Conservation (phyloP, 2,113 vertebrate genomes). For the Hepsetus odoe region DNA sequence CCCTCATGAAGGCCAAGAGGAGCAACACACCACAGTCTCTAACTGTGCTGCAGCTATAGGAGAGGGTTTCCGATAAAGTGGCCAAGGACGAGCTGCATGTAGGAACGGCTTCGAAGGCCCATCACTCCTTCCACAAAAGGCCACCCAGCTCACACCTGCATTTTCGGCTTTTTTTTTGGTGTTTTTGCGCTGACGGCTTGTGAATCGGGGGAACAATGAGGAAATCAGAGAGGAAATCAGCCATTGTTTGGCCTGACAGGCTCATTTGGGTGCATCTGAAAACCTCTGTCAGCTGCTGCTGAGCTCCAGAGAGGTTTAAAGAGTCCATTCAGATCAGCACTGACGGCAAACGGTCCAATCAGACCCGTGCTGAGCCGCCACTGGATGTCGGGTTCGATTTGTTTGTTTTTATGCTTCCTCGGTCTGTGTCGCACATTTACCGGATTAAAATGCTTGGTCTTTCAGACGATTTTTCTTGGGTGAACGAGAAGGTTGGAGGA, state of each 20-base stretch:
- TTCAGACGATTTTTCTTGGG: too few species aligned
- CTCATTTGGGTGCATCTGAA: not conserved
- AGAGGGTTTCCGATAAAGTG: too few species aligned
- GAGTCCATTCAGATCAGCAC: not conserved
- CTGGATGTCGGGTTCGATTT: too few species aligned
- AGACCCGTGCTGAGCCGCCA: not conserved
- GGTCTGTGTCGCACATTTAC: not conserved
- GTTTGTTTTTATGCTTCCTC: not conserved
- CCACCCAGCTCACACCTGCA: too few species aligned
- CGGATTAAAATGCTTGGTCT: too few species aligned
- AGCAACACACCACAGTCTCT: too few species aligned
- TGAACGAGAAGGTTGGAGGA: too few species aligned
- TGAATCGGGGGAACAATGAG: constrained; percentile 18
- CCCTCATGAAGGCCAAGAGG: too few species aligned
- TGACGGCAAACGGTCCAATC: constrained; percentile 7
- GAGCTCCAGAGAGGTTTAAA: not conserved
- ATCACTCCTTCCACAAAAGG: too few species aligned
- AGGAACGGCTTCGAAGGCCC: too few species aligned
- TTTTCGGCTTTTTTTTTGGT: too few species aligned
- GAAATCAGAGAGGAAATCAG: constrained; percentile 35
- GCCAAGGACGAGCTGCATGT: too few species aligned
- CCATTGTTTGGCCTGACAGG: not conserved
- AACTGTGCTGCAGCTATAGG: not conserved
- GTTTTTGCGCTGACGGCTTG: not conserved
- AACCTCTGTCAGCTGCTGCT: not conserved